These are phyloP conservation scores for Neotoma lepida DNA, from an alignment of 2,113 vertebrate genomes.

Conservation along the genomic window DNA sequence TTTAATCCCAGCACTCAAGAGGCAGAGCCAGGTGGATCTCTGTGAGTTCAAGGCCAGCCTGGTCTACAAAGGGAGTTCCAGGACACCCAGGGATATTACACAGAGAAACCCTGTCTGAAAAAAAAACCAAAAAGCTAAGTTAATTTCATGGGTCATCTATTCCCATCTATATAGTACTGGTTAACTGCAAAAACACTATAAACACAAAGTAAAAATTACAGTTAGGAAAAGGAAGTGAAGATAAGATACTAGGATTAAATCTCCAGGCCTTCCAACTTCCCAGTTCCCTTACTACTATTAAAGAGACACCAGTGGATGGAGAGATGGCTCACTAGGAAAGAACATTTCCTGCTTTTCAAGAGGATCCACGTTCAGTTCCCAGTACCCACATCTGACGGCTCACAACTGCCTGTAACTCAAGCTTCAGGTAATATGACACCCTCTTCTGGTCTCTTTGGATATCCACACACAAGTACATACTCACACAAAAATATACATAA, in stretches of 20 bases:
- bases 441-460: neutral
- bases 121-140: neutral
- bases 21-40: neutral
- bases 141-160: neutral
- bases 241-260: slow-evolving; percentile 44
- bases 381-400: neutral
- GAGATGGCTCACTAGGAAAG: neutral
- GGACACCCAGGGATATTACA: neutral
- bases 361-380: neutral
- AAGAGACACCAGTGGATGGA: neutral
- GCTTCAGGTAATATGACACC: neutral
- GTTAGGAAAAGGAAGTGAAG: slow-evolving; percentile 17
- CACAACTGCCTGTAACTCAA: neutral
- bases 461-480: neutral
- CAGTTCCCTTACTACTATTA: neutral
- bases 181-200: neutral
- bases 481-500: neutral
- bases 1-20: too few species aligned
- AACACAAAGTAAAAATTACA: neutral
- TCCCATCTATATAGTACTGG: neutral
- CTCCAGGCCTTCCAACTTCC: neutral
- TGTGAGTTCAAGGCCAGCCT: neutral
- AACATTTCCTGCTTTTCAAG: neutral
- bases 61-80: neutral
- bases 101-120: neutral